Evolutionary conservation across 2,113 vertebrate genomes (phyloP).

Genomic region (Sebastes fasciatus): DNA sequence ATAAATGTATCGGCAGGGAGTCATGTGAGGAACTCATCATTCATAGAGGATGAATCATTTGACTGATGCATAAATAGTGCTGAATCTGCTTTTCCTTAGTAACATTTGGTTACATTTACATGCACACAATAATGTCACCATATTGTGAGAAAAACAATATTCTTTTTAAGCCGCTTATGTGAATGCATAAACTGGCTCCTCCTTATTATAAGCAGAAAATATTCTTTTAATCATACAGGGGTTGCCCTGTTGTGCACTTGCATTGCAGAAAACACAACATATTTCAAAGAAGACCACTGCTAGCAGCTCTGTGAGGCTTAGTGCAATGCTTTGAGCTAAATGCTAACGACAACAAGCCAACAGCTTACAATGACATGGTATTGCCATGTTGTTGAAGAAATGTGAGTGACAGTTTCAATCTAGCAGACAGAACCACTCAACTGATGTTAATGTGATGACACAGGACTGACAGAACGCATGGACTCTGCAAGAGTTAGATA

Average conservation of each 20-base stretch:
- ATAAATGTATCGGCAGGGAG: slow-evolving; percentile 22
- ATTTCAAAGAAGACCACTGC: neutral
- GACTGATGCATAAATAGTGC: neutral
- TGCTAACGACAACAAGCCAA: neutral
- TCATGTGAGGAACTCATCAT: neutral
- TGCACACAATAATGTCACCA: neutral
- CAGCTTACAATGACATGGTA: neutral
- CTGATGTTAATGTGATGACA: neutral
- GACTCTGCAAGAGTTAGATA: neutral
- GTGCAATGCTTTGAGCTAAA: neutral
- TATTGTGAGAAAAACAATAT: neutral
- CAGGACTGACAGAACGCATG: neutral
- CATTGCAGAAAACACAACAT: neutral
- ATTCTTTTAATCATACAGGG: neutral
- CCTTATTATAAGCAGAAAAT: neutral
- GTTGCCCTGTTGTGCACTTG: neutral
- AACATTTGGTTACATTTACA: neutral
- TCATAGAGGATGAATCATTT: neutral
- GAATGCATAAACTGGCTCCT: neutral
- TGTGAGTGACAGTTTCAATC: slow-evolving; percentile 9
- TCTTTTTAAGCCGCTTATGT: neutral
- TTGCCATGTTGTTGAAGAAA: neutral
- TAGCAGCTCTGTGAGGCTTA: neutral
- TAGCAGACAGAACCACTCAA: slow-evolving; percentile 8
- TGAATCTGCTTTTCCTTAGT: slow-evolving; percentile 1